Conservation (phyloP, 2,888 invertebrate genomes). For the Iphiclides podalirius region DNA sequence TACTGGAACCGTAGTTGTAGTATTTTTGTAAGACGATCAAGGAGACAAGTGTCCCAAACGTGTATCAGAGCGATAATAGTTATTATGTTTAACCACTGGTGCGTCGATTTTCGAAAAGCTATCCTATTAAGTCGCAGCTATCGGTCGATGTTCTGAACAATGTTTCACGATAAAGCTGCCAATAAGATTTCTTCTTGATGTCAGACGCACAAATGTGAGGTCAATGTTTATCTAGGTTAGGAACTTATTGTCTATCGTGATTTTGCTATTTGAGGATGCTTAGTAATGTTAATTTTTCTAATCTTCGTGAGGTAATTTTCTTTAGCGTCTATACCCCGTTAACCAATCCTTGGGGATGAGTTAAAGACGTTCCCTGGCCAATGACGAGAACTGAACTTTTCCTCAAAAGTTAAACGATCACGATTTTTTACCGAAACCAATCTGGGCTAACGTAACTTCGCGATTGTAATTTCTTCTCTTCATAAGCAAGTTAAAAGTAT, state of each 20-base stretch:
- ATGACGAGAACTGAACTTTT: too few relatives aligned
- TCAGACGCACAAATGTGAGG: conserved; percentile 43
- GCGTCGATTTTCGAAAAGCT: conserved; percentile 49
- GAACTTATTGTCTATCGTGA: conserved; percentile 57
- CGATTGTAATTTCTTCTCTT: conserved; percentile 48
- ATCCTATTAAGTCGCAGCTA: conserved; percentile 37
- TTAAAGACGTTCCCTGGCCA: too few relatives aligned
- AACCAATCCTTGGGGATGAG: neutral
- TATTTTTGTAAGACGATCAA: conserved; percentile 68
- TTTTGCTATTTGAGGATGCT: conserved; percentile 61
- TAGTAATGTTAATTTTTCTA: conserved; percentile 32
- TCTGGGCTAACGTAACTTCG: too few relatives aligned
- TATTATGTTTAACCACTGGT: conserved; percentile 57
- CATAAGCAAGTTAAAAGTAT: conserved; percentile 49
- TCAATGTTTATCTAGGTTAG: conserved; percentile 58
- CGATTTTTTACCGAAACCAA: too few relatives aligned
- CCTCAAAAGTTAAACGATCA: too few relatives aligned
- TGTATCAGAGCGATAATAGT: conserved; percentile 80
- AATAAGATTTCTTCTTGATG: conserved; percentile 52
- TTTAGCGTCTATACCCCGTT: neutral
- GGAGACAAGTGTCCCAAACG: conserved; percentile 62
- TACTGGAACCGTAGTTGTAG: conserved; percentile 74
- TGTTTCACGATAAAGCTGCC: conserved; percentile 20
- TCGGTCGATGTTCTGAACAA: conserved; percentile 6
- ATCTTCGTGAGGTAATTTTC: conserved; percentile 12